phyloP scores from a whole-genome alignment of 92 coral and sea anemone species.

The Porites lobata region DNA sequence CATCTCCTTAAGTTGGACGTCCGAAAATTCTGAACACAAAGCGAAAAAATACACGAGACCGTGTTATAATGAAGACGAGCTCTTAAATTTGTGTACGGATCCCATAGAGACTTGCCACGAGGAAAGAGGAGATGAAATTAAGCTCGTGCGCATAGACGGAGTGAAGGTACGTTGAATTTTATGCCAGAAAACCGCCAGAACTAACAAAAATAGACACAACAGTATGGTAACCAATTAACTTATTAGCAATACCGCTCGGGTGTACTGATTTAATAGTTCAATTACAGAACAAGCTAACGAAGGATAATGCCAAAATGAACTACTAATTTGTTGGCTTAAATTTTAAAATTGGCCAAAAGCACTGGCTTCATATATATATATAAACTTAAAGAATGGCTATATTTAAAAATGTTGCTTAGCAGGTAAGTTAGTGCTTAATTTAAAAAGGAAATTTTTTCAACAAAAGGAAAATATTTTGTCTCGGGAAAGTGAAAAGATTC shows the following conservation, averaged over 20 bases:
- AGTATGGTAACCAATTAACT: no score
- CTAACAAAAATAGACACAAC: background rate
- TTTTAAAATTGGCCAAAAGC: no score
- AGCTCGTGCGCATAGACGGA: constrained; percentile 61
- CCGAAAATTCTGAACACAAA: background rate
- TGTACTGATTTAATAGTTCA: no score
- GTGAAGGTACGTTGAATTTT: constrained; percentile 49
- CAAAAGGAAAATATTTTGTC: background rate
- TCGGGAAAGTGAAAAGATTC: background rate
- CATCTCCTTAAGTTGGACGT: background rate
- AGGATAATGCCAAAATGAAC: no score
- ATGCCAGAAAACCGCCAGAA: background rate
- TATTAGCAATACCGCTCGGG: no score
- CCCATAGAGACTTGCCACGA: constrained; percentile 72
- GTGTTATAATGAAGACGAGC: constrained; percentile 68
- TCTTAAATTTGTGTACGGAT: constrained; percentile 61
- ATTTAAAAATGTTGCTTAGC: no score
- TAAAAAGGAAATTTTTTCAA: background rate
- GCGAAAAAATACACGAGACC: constrained; percentile 47
- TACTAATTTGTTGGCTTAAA: no score
- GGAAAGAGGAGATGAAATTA: constrained; percentile 22
- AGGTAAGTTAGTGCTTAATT: no score
- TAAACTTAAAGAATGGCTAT: no score
- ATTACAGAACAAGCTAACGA: no score
- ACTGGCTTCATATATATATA: background rate